A percentile compares a stretch with the other conserved stretches of the same genome.
Conservation (phyloP, 2,113 vertebrate species). For the Nothobranchius furzeri region DNA sequence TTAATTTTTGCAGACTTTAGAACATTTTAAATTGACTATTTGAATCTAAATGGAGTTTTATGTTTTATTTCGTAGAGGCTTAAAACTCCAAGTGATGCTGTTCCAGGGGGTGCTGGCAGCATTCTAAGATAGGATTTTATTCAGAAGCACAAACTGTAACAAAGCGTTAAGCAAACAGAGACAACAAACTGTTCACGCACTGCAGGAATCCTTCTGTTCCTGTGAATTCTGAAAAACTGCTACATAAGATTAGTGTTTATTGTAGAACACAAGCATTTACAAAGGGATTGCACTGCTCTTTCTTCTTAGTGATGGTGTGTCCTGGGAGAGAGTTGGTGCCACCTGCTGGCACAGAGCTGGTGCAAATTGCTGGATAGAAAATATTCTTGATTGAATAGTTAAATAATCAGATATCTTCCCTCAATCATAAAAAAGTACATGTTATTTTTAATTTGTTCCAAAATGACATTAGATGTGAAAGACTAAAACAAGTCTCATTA, state of each 20-base stretch:
- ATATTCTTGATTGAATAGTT: too few species aligned
- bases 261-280: not conserved
- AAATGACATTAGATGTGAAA: too few species aligned
- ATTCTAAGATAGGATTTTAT: not conserved
- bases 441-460: too few species aligned
- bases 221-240: not conserved
- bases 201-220: too few species aligned
- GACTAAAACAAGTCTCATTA: too few species aligned
- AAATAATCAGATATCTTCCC: too few species aligned
- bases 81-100: not conserved
- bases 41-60: not conserved
- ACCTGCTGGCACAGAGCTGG: constrained; percentile 66
- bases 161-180: not conserved
- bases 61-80: not conserved
- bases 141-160: not conserved
- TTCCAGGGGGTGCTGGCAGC: not conserved
- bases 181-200: not conserved
- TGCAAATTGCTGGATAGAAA: constrained; percentile 16
- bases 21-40: not conserved
- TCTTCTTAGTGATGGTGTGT: not conserved
- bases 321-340: constrained; percentile 51
- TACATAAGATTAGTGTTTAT: not conserved
- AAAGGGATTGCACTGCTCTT: not conserved
- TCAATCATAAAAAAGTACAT: too few species aligned
- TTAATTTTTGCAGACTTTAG: not conserved